These are phyloP conservation scores for Lasioglossum leucozonium DNA, from an alignment of 2,888 invertebrate genomes.

Conservation along the genomic window DNA sequence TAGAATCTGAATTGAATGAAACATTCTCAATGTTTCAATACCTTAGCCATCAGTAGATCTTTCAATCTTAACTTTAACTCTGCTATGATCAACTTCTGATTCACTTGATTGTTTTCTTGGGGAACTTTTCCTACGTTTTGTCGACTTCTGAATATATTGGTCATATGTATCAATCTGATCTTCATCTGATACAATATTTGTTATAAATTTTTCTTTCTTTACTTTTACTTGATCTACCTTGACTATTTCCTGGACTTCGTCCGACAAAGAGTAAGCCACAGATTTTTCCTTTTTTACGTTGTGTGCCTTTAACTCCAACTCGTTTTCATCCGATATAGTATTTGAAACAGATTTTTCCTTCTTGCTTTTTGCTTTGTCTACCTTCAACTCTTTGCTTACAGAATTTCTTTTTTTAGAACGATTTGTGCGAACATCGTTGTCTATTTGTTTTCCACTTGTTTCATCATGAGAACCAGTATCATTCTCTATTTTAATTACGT, in stretches of 20 bases:
- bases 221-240: background rate
- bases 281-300: slow-evolving; percentile 33
- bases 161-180: background rate
- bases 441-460: background rate
- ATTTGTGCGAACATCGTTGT: background rate
- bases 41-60: slow-evolving; percentile 8
- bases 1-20: background rate
- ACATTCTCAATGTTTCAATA: background rate
- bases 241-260: slow-evolving; percentile 1
- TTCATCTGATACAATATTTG: background rate
- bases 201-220: slow-evolving; percentile 29
- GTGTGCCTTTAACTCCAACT: background rate
- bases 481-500: slow-evolving; percentile 38
- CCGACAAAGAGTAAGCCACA: background rate
- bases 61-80: slow-evolving; percentile 50
- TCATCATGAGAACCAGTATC: slow-evolving; percentile 1
- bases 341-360: slow-evolving; percentile 11
- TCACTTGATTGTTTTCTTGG: slow-evolving; percentile 8
- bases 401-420: slow-evolving; percentile 26
- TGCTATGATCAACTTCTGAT: slow-evolving; percentile 21
- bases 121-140: background rate
- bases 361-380: slow-evolving; percentile 18
- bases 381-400: slow-evolving; percentile 9
- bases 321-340: background rate
- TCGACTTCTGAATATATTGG: background rate